Percentiles rank a stretch among this genome's conserved stretches.
Conservation (phyloP, 1,140 invertebrate genomes). For the Drosophila kurseongensis region DNA sequence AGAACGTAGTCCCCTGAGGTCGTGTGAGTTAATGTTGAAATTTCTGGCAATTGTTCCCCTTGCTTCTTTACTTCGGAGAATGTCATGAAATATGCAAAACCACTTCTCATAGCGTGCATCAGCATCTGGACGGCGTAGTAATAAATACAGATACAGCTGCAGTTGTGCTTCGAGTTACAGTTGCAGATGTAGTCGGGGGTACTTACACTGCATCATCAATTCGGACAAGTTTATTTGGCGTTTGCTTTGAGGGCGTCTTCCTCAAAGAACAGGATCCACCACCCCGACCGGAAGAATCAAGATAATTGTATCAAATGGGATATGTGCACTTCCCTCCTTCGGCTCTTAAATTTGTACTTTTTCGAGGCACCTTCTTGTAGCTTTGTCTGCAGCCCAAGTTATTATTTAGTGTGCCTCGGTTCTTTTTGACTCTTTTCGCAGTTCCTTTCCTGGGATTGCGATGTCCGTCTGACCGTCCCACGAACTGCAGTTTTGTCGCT, state of each 20-base stretch:
- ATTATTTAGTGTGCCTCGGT: constrained; percentile 50
- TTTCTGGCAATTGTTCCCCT: constrained; percentile 58
- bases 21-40: constrained; percentile 67
- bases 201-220: constrained; percentile 26
- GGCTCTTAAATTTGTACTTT: constrained; percentile 15
- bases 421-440: constrained; percentile 3
- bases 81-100: constrained; percentile 75
- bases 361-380: constrained; percentile 12
- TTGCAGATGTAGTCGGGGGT: constrained; percentile 37
- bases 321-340: constrained; percentile 13
- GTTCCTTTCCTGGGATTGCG: constrained; percentile 1
- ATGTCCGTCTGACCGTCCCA: constrained; percentile 15
- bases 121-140: constrained; percentile 35
- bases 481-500: constrained; percentile 72
- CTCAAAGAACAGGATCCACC: constrained; percentile 11
- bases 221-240: constrained; percentile 28
- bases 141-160: constrained; percentile 49
- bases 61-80: constrained; percentile 12
- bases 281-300: constrained; percentile 30
- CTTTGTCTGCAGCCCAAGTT: constrained; percentile 44
- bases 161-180: constrained; percentile 30
- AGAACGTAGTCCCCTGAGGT: constrained; percentile 40
- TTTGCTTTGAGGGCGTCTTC: constrained; percentile 5
- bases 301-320: constrained; percentile 47
- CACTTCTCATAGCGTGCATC: constrained; percentile 57